Evolutionary conservation across 2,888 invertebrate species (phyloP).

Genomic region (Poecilus cupreus): DNA sequence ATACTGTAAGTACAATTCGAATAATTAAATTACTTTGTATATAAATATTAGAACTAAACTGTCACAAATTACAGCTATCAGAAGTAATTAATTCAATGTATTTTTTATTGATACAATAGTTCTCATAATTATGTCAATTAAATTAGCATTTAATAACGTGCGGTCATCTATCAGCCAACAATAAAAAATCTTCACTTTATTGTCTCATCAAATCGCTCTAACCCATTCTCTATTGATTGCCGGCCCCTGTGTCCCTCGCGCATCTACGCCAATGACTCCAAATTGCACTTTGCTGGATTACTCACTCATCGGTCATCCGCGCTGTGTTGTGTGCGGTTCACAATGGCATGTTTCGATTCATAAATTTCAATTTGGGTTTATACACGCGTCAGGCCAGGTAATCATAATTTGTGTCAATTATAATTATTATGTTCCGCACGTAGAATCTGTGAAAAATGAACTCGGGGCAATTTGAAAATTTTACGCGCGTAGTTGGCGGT

Average conservation of each 20-base stretch:
- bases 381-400: slow-evolving; percentile 1
- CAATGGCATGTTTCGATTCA: slow-evolving; percentile 35
- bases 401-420: slow-evolving; percentile 43
- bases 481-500: not conserved
- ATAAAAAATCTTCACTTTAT: not conserved
- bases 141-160: too few species aligned
- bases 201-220: slow-evolving; percentile 1
- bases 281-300: slow-evolving; percentile 27
- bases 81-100: too few species aligned
- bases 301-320: not conserved
- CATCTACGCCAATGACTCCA: not conserved
- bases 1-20: too few species aligned
- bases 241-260: not conserved
- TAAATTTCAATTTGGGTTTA: slow-evolving; percentile 31
- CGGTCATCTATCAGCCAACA: too few species aligned
- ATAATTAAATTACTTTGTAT: too few species aligned
- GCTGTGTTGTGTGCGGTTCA: not conserved
- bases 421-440: slow-evolving; percentile 24
- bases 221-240: not conserved
- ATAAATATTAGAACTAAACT: too few species aligned
- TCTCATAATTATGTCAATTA: too few species aligned
- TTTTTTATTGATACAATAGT: too few species aligned
- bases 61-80: too few species aligned
- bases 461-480: not conserved
- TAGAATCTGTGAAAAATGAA: slow-evolving; percentile 8